Evolutionary conservation across 2,888 invertebrate species (phyloP).

Genomic region (Heliconius ismenius): DNA sequence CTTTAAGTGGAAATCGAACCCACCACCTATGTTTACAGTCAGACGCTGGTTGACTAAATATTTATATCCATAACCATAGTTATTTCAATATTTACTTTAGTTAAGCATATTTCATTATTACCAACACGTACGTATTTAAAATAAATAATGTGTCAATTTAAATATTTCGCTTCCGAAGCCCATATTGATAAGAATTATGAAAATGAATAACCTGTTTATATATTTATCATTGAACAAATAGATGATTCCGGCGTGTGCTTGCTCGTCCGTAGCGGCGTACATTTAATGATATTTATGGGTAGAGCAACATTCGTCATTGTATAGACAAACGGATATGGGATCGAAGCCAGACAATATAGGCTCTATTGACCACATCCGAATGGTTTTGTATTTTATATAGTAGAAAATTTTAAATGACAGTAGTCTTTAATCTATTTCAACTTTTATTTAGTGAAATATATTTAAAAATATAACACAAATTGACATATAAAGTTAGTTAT

Average conservation of each 20-base stretch:
- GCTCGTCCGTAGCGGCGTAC: conserved; percentile 17
- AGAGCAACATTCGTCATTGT: conserved; percentile 15
- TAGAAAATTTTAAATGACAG: neutral
- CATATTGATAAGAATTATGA: conserved; percentile 2
- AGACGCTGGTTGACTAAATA: neutral
- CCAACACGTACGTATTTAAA: neutral
- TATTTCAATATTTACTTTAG: neutral
- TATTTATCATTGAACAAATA: conserved; percentile 15
- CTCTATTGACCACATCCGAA: conserved; percentile 21
- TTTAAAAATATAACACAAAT: neutral
- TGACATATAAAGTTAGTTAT: neutral
- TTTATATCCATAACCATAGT: neutral
- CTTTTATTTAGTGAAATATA: neutral
- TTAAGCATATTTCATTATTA: conserved; percentile 1
- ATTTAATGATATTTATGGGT: conserved; percentile 18
- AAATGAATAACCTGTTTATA: conserved; percentile 8
- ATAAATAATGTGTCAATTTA: conserved; percentile 3
- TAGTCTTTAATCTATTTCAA: neutral
- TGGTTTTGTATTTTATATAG: neutral
- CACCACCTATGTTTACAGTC: too few relatives aligned
- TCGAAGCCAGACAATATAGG: conserved; percentile 12
- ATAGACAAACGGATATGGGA: conserved; percentile 22
- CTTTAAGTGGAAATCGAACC: too few relatives aligned
- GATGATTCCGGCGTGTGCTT: conserved; percentile 6
- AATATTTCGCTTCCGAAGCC: neutral